Evolutionary conservation across 2,113 vertebrate species (phyloP).

Genomic region (Aplodontia rufa): DNA sequence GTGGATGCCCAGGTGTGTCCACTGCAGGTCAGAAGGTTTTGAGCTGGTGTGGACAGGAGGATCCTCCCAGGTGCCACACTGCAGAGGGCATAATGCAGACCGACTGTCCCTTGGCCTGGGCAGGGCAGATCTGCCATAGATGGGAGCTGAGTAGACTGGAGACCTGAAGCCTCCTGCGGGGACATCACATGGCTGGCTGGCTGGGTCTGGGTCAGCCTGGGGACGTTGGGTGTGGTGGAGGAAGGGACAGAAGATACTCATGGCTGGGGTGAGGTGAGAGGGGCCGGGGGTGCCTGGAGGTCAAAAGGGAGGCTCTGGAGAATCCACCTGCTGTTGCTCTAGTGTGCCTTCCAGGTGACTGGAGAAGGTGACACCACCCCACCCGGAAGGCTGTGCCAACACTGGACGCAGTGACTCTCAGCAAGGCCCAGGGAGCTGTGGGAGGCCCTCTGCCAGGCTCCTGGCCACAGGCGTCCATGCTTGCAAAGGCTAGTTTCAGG

Average conservation of each 20-base stretch:
- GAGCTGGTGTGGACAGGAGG: accelerated
- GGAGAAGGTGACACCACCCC: not conserved
- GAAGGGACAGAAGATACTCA: accelerated
- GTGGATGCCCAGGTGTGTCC: accelerated
- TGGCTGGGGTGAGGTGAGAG: accelerated
- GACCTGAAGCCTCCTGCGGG: accelerated
- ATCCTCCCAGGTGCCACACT: not conserved
- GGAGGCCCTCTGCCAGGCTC: too few relatives aligned
- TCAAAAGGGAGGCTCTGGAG: accelerated
- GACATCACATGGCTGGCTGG: accelerated
- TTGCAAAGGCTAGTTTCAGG: not conserved
- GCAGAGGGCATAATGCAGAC: too few relatives aligned
- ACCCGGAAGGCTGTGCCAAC: too few relatives aligned
- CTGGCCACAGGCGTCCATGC: not conserved
- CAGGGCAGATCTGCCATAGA: too few relatives aligned
- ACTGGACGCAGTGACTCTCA: too few relatives aligned
- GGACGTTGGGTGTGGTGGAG: not conserved
- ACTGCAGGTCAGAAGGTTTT: accelerated
- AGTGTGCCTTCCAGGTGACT: not conserved
- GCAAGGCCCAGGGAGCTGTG: not conserved
- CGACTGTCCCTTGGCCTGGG: accelerated
- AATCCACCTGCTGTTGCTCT: accelerated
- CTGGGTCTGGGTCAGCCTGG: not conserved
- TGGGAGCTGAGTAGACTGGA: accelerated
- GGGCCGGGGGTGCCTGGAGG: accelerated